These are phyloP conservation scores for Spea multiplicata DNA, from an alignment of 2,113 vertebrate genomes.

Conservation along the genomic window DNA sequence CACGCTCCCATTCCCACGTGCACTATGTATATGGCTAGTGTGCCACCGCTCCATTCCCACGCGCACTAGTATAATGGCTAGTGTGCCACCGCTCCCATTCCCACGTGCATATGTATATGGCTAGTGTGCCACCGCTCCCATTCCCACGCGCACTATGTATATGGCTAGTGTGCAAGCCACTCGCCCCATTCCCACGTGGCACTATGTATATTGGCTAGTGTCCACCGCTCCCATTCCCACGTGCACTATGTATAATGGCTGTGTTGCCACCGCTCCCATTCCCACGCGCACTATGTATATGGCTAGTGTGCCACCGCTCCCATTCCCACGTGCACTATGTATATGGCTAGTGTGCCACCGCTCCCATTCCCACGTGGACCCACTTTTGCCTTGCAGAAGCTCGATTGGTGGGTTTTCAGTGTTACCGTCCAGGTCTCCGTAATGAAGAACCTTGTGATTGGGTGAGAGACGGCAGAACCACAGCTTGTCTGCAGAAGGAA, in stretches of 20 bases:
- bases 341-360: not conserved
- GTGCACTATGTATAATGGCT: not conserved
- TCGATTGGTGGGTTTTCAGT: conserved; percentile 73
- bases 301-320: not conserved
- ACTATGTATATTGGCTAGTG: too few species aligned
- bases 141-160: too few species aligned
- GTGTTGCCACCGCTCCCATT: too few species aligned
- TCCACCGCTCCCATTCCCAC: not conserved
- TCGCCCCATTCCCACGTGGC: too few species aligned
- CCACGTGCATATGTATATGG: too few species aligned
- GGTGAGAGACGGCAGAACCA: conserved; percentile 96
- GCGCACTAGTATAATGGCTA: too few species aligned
- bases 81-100: too few species aligned
- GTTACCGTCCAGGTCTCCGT: conserved; percentile 86
- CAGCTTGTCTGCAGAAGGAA: conserved; percentile 77
- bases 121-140: too few species aligned
- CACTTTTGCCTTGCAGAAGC: conserved; percentile 86
- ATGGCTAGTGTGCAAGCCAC: too few species aligned
- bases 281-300: not conserved
- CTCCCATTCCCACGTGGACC: conserved; percentile 48
- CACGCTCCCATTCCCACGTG: too few species aligned
- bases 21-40: too few species aligned
- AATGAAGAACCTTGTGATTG: conserved; percentile 96
- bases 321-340: not conserved
- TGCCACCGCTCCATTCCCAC: too few species aligned